Evolutionary conservation across 2,113 vertebrate genomes (phyloP).

Genomic region (Pogona vitticeps): DNA sequence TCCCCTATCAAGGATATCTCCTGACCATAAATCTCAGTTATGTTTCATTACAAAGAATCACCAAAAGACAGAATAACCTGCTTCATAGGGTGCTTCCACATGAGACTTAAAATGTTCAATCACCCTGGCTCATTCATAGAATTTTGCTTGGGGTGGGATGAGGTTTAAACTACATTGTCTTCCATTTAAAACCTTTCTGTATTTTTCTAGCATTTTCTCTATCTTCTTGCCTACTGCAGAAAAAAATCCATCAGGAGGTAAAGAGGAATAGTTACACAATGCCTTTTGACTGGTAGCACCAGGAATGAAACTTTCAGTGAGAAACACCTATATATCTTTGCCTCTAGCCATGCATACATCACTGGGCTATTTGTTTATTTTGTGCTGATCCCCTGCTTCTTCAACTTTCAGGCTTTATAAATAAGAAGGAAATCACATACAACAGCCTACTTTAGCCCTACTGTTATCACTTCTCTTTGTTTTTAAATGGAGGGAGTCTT

Average conservation of each 20-base stretch:
- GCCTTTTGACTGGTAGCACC: background rate
- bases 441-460: constrained; percentile 48
- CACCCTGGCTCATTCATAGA: background rate
- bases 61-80: background rate
- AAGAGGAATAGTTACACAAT: background rate
- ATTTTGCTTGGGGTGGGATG: background rate
- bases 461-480: constrained; percentile 22
- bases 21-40: constrained; percentile 3
- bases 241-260: background rate
- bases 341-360: background rate
- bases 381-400: constrained; percentile 33
- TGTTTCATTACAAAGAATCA: constrained; percentile 18
- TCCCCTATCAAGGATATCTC: background rate
- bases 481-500: constrained; percentile 52
- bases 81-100: background rate
- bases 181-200: background rate
- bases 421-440: constrained; percentile 15
- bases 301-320: background rate
- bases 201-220: background rate
- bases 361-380: constrained; percentile 29
- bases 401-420: constrained; percentile 47
- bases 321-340: background rate
- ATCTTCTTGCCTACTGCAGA: background rate
- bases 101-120: background rate
- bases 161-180: background rate